phyloP scores from a whole-genome alignment of 2,113 vertebrate species.

The Hippocampus abdominalis region DNA sequence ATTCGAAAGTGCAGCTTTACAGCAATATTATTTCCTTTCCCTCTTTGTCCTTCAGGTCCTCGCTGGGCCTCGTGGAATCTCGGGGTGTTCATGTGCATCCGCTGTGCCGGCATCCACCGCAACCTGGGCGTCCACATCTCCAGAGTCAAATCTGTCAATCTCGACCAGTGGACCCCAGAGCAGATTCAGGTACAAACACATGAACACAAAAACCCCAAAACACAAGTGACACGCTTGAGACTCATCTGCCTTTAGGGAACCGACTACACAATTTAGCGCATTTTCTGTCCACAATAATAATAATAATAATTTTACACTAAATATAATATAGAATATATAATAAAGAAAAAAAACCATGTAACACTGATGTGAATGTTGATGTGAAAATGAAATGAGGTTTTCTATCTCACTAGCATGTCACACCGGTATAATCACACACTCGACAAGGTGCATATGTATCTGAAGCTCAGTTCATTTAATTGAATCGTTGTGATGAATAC shows the following conservation, averaged over 20 bases:
- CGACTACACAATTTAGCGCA: not conserved
- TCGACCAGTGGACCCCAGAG: slow-evolving; percentile 97
- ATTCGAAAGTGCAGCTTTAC: slow-evolving; percentile 1
- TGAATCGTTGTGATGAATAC: slow-evolving; percentile 19
- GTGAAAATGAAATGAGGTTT: slow-evolving; percentile 14
- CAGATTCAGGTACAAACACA: slow-evolving; percentile 87
- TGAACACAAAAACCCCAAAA: not conserved
- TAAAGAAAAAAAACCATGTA: not conserved
- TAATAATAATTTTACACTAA: too few species aligned
- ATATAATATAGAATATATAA: too few species aligned
- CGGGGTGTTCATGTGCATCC: slow-evolving; percentile 98
- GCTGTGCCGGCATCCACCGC: slow-evolving; percentile 97
- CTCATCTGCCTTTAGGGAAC: not conserved
- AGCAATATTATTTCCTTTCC: not conserved
- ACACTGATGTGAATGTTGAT: not conserved
- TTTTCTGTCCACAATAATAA: not conserved
- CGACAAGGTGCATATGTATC: not conserved
- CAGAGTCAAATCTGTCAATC: slow-evolving; percentile 96
- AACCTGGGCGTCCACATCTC: slow-evolving; percentile 99
- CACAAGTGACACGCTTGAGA: not conserved
- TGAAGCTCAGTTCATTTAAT: slow-evolving; percentile 25
- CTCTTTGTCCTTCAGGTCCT: slow-evolving; percentile 76
- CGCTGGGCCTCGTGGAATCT: slow-evolving; percentile 99
- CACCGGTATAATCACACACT: slow-evolving; percentile 30
- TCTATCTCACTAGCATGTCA: slow-evolving; percentile 7